Evolutionary conservation across 2,113 vertebrate species (phyloP).

Genomic region (Athene noctua): DNA sequence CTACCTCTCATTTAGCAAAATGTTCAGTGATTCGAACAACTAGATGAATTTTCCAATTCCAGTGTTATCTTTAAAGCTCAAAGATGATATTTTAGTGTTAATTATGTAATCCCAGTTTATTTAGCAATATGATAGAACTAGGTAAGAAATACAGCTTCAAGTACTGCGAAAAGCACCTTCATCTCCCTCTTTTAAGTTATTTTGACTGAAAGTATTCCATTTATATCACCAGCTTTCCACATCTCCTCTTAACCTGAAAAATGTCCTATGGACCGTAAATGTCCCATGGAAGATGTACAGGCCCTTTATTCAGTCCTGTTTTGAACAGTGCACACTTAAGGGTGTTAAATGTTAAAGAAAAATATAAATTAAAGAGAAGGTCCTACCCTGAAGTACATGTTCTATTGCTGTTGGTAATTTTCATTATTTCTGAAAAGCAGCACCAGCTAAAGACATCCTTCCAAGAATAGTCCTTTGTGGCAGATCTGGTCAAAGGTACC

Average conservation of each 20-base stretch:
- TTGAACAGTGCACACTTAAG: background rate
- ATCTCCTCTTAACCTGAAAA: background rate
- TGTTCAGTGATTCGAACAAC: background rate
- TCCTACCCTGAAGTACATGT: background rate
- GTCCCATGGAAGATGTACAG: background rate
- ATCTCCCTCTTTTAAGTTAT: background rate
- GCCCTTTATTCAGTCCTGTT: background rate
- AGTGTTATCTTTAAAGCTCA: background rate
- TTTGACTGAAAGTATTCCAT: background rate
- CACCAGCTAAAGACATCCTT: background rate
- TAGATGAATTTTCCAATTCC: background rate
- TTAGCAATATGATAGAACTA: background rate
- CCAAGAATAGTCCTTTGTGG: background rate
- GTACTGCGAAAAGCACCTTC: background rate
- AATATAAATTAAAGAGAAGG: background rate
- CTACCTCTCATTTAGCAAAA: background rate
- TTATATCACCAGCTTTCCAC: background rate
- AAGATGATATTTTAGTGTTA: background rate
- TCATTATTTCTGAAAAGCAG: background rate
- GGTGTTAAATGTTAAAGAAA: background rate
- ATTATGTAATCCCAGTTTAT: background rate
- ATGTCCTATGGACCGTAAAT: background rate
- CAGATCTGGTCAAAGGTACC: background rate
- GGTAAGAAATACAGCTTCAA: background rate
- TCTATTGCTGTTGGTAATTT: background rate